Conservation (phyloP, 92 coral and sea anemone genomes). For the Galaxea fascicularis region DNA sequence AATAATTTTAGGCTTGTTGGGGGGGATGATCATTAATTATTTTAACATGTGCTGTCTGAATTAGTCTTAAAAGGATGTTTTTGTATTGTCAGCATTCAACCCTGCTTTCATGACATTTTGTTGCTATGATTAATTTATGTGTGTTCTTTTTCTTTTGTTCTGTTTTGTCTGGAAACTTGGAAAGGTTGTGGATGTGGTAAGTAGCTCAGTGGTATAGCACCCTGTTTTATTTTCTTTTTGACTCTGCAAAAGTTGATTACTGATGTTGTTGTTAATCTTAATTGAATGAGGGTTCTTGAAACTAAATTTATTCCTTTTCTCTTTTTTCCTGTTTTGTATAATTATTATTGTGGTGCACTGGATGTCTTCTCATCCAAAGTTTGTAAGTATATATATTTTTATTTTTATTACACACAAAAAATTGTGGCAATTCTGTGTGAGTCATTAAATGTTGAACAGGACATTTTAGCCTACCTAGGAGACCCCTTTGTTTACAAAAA, state of each 20-base stretch:
- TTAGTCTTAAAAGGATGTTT: too few species aligned
- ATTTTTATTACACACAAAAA: too few species aligned
- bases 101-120: too few species aligned
- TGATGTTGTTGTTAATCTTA: neutral
- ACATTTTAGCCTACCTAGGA: too few species aligned
- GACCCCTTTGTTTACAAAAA: too few species aligned
- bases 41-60: too few species aligned
- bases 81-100: too few species aligned
- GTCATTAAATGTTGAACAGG: too few species aligned
- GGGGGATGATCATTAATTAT: too few species aligned
- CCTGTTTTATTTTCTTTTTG: neutral
- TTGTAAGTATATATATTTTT: too few species aligned
- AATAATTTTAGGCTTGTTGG: too few species aligned
- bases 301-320: neutral
- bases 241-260: neutral
- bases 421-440: too few species aligned
- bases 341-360: conserved; percentile 5
- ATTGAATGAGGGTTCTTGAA: neutral
- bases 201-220: neutral
- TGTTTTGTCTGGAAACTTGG: neutral
- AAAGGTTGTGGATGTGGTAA: conserved; percentile 77
- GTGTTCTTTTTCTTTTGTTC: conserved; percentile 1
- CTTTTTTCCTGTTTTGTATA: conserved; percentile 1
- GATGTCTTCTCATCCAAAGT: conserved; percentile 1
- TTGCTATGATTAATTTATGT: neutral